Evolutionary conservation across 1,140 invertebrate species (phyloP).

Genomic region (Oedothorax gibbosus): DNA sequence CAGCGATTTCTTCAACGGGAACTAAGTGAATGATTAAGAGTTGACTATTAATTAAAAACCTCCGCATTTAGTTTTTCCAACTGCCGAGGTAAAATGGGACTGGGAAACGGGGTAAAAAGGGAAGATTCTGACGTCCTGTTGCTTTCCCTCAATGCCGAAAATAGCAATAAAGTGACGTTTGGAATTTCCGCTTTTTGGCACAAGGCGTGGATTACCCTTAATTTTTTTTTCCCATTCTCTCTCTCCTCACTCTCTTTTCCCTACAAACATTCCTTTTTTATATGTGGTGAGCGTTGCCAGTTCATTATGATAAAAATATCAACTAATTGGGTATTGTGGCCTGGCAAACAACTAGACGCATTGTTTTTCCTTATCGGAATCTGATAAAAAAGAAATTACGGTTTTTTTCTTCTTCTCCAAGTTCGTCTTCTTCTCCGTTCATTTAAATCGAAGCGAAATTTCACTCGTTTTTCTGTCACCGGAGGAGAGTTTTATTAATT

Average conservation of each 20-base stretch:
- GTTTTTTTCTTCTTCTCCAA: slow-evolving; percentile 30
- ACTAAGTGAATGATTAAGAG: slow-evolving; percentile 53
- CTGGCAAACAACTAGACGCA: slow-evolving; percentile 40
- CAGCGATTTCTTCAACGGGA: neutral
- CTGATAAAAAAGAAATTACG: slow-evolving; percentile 56
- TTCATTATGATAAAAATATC: slow-evolving; percentile 58
- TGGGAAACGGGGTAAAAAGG: neutral
- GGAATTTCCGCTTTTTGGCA: slow-evolving; percentile 59
- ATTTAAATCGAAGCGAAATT: slow-evolving; percentile 43
- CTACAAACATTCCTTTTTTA: slow-evolving; percentile 48
- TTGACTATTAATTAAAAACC: slow-evolving; percentile 51
- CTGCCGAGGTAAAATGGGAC: neutral
- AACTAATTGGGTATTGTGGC: slow-evolving; percentile 58
- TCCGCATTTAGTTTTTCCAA: slow-evolving; percentile 42
- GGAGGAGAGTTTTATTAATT: slow-evolving; percentile 53
- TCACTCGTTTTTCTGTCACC: slow-evolving; percentile 47
- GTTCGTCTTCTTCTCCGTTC: slow-evolving; percentile 19
- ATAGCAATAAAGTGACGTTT: slow-evolving; percentile 54
- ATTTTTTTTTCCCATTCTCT: slow-evolving; percentile 7
- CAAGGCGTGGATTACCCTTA: slow-evolving; percentile 45
- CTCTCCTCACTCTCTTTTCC: neutral
- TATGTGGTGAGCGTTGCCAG: slow-evolving; percentile 24
- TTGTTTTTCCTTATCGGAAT: slow-evolving; percentile 47
- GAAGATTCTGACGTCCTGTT: slow-evolving; percentile 18
- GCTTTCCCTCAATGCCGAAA: slow-evolving; percentile 39